A percentile compares a stretch with the other conserved stretches of the same genome.
These are phyloP conservation scores for Jacana jacana DNA, from an alignment of 2,113 vertebrate genomes.

Conservation along the genomic window DNA sequence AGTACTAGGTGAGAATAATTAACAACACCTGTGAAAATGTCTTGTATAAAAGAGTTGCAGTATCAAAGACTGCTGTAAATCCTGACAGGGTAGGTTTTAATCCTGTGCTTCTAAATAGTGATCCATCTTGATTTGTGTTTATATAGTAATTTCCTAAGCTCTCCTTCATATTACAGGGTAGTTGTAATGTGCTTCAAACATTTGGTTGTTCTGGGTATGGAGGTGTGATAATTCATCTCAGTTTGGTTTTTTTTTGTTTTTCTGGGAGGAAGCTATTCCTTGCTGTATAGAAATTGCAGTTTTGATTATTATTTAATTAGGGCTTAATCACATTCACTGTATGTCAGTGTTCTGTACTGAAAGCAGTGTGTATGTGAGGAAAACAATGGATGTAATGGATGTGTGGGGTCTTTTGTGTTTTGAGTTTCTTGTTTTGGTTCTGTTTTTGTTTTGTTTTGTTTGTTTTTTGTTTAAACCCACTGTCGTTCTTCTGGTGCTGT, in stretches of 20 bases:
- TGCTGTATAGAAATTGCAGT: background rate
- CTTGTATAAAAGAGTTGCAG: background rate
- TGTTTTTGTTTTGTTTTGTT: too few relatives aligned
- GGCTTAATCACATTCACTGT: background rate
- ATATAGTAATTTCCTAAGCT: background rate
- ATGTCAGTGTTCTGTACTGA: background rate
- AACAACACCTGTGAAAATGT: background rate
- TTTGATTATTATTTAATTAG: background rate
- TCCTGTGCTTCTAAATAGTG: background rate
- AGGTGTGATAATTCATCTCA: background rate
- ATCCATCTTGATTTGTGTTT: background rate
- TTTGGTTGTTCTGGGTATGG: background rate
- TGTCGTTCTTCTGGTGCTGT: background rate
- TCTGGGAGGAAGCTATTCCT: background rate
- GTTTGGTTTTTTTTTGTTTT: background rate
- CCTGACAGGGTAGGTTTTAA: background rate
- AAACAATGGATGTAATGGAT: background rate
- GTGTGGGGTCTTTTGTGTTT: background rate
- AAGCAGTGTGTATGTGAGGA: background rate
- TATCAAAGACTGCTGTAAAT: background rate
- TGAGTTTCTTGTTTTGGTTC: too few relatives aligned
- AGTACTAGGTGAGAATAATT: background rate
- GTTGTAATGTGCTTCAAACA: background rate
- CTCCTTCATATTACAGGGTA: background rate
- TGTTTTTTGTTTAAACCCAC: background rate